These are phyloP conservation scores for Pomacea canaliculata DNA, from an alignment of 2,888 invertebrate genomes.

Conservation along the genomic window DNA sequence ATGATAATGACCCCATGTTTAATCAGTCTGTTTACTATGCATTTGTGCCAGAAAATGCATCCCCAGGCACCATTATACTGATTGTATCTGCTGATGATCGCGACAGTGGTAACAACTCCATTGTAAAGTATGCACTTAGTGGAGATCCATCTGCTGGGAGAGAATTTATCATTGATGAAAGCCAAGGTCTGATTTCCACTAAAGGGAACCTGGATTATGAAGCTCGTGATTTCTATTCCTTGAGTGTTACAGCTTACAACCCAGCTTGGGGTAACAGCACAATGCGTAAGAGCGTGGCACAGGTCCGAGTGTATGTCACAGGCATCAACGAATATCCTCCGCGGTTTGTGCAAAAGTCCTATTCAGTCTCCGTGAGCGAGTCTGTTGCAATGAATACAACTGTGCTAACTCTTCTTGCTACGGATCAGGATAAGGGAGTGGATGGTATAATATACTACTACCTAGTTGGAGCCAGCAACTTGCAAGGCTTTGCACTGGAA, in stretches of 20 bases:
- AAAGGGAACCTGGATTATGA: conserved; percentile 88
- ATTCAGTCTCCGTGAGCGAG: conserved; percentile 60
- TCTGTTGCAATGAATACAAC: conserved; percentile 52
- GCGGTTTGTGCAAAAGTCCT: conserved; percentile 49
- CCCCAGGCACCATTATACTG: conserved; percentile 76
- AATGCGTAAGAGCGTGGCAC: not conserved
- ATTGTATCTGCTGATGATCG: conserved; percentile 83
- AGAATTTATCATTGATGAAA: conserved; percentile 82
- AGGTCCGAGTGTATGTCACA: conserved; percentile 49
- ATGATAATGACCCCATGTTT: conserved; percentile 87
- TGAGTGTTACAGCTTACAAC: conserved; percentile 87
- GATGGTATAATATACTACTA: conserved; percentile 81
- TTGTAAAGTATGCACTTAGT: conserved; percentile 85
- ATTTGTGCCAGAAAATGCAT: conserved; percentile 86
- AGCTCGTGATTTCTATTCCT: conserved; percentile 80
- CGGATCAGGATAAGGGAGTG: conserved; percentile 58
- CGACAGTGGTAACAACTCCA: conserved; percentile 89
- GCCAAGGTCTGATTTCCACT: conserved; percentile 76
- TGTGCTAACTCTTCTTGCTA: conserved; percentile 54
- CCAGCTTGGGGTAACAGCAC: conserved; percentile 79
- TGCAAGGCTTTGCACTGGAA: conserved; percentile 89
- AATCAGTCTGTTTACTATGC: conserved; percentile 83
- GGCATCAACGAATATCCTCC: conserved; percentile 64
- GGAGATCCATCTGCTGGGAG: conserved; percentile 73
- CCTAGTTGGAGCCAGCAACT: conserved; percentile 93